A percentile compares a stretch with the other conserved stretches of the same genome.
phyloP scores from a whole-genome alignment of 2,113 vertebrate species.

The Chaetodon trifascialis region DNA sequence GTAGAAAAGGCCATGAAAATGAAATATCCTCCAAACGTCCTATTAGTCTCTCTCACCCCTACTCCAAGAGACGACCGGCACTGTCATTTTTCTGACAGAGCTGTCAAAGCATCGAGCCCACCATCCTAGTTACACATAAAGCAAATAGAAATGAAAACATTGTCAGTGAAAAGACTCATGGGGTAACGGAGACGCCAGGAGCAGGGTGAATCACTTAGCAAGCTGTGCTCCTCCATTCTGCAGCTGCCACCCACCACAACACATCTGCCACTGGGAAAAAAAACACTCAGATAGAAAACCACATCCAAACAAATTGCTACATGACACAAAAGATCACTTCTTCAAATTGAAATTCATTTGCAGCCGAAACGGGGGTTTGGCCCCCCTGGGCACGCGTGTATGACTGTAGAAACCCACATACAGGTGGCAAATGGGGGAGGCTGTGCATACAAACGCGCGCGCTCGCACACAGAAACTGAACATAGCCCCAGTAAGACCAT shows the following conservation, averaged over 20 bases:
- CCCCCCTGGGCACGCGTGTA: slow-evolving; percentile 1
- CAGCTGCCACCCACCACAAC: slow-evolving; percentile 79
- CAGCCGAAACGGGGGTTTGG: slow-evolving; percentile 38
- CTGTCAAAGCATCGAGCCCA: slow-evolving; percentile 61
- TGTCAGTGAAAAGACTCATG: slow-evolving; percentile 76
- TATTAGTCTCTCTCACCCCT: slow-evolving; percentile 41
- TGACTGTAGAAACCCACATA: slow-evolving; percentile 19
- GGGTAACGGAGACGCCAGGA: slow-evolving; percentile 75
- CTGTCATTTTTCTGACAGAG: slow-evolving; percentile 68
- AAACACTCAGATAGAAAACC: slow-evolving; percentile 43
- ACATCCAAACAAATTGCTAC: slow-evolving; percentile 59
- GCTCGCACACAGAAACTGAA: not conserved
- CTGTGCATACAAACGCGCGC: slow-evolving; percentile 5
- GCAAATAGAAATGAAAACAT: slow-evolving; percentile 80
- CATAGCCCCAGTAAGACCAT: slow-evolving; percentile 34
- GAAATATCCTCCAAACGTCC: slow-evolving; percentile 58
- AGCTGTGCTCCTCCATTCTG: slow-evolving; percentile 76
- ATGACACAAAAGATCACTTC: slow-evolving; percentile 70
- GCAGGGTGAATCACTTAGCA: slow-evolving; percentile 80
- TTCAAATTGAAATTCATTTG: slow-evolving; percentile 73
- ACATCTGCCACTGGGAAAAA: slow-evolving; percentile 76
- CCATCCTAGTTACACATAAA: slow-evolving; percentile 70
- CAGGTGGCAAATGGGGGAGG: slow-evolving; percentile 51
- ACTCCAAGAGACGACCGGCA: slow-evolving; percentile 21
- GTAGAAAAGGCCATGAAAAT: slow-evolving; percentile 43